A percentile compares a stretch with the other conserved stretches of the same genome.
phyloP scores from a whole-genome alignment of 2,888 invertebrate species.

The Tupiocoris notatus region DNA sequence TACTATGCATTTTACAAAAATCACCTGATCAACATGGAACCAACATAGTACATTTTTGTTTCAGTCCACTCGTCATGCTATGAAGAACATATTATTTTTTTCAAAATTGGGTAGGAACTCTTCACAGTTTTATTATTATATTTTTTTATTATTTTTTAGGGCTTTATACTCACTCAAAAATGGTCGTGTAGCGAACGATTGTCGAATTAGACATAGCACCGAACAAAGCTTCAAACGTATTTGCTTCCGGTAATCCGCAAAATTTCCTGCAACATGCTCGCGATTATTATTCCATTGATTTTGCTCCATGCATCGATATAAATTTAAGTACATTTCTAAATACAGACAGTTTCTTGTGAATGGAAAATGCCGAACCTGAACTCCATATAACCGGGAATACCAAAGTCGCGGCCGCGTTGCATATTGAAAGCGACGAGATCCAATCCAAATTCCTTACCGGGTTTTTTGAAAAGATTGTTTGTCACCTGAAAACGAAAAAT shows the following conservation, averaged over 20 bases:
- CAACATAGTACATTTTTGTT: too few relatives aligned
- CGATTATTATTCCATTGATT: too few relatives aligned
- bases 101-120: too few relatives aligned
- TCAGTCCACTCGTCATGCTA: too few relatives aligned
- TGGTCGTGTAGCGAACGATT: constrained; percentile 74
- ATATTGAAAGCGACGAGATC: constrained; percentile 90
- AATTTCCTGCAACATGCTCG: constrained; percentile 70
- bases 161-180: constrained; percentile 67
- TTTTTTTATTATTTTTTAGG: constrained; percentile 69
- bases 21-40: too few relatives aligned
- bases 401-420: constrained; percentile 89
- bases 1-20: too few relatives aligned
- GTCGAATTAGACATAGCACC: constrained; percentile 88
- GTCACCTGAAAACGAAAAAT: constrained; percentile 70
- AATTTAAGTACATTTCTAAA: too few relatives aligned
- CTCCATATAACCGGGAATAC: constrained; percentile 89
- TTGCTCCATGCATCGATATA: too few relatives aligned
- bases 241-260: constrained; percentile 78
- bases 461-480: constrained; percentile 80
- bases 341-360: neutral
- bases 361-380: constrained; percentile 58
- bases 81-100: too few relatives aligned
- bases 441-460: constrained; percentile 67
- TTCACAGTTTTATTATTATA: too few relatives aligned
- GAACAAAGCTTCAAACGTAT: constrained; percentile 75